Evolutionary conservation across 1,140 invertebrate genomes (phyloP).

Genomic region (Palaemon carinicauda): DNA sequence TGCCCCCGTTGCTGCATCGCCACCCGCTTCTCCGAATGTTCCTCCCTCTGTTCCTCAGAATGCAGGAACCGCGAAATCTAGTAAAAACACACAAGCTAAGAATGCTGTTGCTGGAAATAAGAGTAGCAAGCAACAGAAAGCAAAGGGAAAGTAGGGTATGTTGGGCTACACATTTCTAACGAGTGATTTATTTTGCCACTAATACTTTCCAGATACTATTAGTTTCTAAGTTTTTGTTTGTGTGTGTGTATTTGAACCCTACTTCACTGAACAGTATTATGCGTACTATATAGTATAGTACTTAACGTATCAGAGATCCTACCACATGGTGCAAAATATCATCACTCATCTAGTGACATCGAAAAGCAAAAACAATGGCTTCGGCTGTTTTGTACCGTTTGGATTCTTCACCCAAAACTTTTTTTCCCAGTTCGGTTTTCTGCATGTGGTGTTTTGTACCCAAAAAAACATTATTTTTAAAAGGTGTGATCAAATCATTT

Average conservation of each 20-base stretch:
- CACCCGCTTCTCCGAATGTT: neutral
- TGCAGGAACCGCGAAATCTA: too few species aligned
- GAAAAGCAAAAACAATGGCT: neutral
- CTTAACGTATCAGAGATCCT: too few species aligned
- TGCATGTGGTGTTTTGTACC: too few species aligned
- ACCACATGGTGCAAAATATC: neutral
- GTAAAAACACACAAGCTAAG: too few species aligned
- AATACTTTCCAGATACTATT: neutral
- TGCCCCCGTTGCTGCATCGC: neutral
- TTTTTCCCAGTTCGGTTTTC: too few species aligned
- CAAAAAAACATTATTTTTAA: too few species aligned
- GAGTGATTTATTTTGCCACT: neutral
- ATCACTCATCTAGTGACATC: neutral
- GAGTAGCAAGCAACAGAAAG: conserved; percentile 9
- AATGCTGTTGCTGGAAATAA: neutral
- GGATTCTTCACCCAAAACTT: too few species aligned
- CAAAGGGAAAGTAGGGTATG: conserved; percentile 49
- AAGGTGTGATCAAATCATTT: too few species aligned
- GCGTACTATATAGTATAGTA: neutral
- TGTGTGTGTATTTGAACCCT: neutral
- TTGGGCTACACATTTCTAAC: neutral
- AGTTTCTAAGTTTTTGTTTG: too few species aligned
- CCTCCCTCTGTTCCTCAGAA: too few species aligned
- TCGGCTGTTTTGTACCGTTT: too few species aligned
- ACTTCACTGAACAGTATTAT: neutral